Evolutionary conservation across 2,113 vertebrate species (phyloP).

Genomic region (Leucopternis melanops): DNA sequence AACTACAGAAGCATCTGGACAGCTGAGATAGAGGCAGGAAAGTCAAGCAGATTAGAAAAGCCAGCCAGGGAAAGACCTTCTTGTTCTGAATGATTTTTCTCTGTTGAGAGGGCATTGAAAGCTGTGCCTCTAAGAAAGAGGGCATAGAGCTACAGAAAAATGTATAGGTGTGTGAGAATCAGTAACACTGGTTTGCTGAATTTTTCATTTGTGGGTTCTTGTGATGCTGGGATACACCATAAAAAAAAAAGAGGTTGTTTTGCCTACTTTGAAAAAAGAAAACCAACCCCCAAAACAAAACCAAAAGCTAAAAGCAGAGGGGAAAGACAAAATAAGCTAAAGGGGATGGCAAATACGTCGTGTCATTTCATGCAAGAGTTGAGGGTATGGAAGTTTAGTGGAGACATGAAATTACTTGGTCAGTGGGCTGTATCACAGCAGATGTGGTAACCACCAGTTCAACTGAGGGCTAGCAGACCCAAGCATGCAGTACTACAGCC

Average conservation of each 20-base stretch:
- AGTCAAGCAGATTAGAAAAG: neutral
- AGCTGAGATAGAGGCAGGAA: neutral
- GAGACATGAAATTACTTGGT: neutral
- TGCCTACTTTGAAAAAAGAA: neutral
- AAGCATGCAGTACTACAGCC: neutral
- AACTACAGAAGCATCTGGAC: neutral
- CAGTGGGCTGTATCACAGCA: neutral
- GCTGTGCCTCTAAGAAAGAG: neutral
- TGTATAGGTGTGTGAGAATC: neutral
- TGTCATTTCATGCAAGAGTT: neutral
- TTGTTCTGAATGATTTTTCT: neutral
- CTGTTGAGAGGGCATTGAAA: neutral
- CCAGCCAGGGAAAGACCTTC: neutral
- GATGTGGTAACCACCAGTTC: neutral
- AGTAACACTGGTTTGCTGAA: neutral
- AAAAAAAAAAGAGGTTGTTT: neutral
- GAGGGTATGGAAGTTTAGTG: neutral
- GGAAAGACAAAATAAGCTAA: neutral
- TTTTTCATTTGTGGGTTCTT: neutral
- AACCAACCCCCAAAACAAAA: neutral
- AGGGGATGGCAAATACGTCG: neutral
- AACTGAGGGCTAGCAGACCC: neutral
- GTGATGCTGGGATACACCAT: neutral
- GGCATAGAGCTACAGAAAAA: neutral
- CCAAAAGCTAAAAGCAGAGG: neutral